Base-by-base conservation (phyloP, 2,113 vertebrate species). In the Cettia cetti region DNA sequence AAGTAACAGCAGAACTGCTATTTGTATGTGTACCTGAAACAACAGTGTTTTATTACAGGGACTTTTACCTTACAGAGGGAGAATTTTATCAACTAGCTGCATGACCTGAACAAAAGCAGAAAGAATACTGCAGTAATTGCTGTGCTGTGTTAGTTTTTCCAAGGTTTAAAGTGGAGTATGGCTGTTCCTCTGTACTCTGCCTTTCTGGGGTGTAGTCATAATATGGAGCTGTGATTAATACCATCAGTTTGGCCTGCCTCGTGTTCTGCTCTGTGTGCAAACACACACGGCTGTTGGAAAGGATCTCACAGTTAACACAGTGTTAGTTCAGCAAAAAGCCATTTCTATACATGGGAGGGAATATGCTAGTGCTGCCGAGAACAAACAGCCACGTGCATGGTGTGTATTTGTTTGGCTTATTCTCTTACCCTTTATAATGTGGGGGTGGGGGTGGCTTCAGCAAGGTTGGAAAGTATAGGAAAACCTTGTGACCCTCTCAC, bases 291-390 rank as follows among this genome's bases (percentile, higher is more conserved):
- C 60, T 86, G 33, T 28, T 94, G 90, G 86, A 82, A 90, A 79
- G 60, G 53, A 59, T 72, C 74, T 85, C 64, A 44, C 68, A 27
- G 37, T 40, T 94, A 40, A 40, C 39, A 40, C 63, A 13, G 1
- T 28, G n/a, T 37, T 26, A 57, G 76, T 37, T 96, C 90, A 90
- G 81, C 85, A 93, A 89, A 93, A 95, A 84, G 31, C 66, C 63
- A 74, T 75, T 30, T 19, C 21, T 27, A 6, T 35, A 17, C 60
- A 37, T 10, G 6, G 26, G 42, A 69, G 92, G 76, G 77, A 95
- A 89, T 76, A 35, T 5, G 3, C 69, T 44, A n/a, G 63, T 61
- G 87, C 65, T 89, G 77, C 87, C 23, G 47, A 94, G 92, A 88
- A 7, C 82, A 80, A 76, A 1, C 28, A 76, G 90, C 84, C 31